These are phyloP conservation scores for Neotoma lepida DNA, from an alignment of 2,113 vertebrate genomes.

Conservation along the genomic window DNA sequence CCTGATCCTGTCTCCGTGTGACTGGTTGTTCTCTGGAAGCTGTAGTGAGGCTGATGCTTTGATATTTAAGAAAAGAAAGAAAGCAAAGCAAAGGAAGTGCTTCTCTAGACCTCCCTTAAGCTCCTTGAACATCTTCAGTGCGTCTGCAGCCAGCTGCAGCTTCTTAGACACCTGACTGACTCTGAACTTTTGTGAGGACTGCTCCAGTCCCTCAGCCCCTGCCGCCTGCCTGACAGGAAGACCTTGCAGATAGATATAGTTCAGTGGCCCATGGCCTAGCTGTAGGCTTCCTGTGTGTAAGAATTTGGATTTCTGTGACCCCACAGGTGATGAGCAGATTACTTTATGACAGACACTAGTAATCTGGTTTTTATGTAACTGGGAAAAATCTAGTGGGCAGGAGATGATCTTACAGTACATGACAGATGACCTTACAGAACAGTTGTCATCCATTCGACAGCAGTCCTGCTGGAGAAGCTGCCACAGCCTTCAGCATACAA, in stretches of 20 bases:
- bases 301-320: background rate
- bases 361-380: background rate
- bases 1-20: background rate
- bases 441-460: background rate
- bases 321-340: background rate
- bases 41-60: slow-evolving; percentile 61
- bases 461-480: background rate
- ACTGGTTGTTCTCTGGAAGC: slow-evolving; percentile 49
- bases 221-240: background rate
- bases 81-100: background rate
- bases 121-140: slow-evolving; percentile 67
- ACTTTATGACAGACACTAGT: background rate
- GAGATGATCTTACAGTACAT: background rate
- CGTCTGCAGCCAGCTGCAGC: background rate
- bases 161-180: background rate
- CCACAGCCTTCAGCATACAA: no score
- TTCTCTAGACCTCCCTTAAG: slow-evolving; percentile 40
- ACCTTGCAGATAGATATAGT: background rate
- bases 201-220: no score
- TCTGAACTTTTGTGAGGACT: background rate
- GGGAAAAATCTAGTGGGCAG: background rate
- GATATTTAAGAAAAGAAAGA: background rate
- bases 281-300: background rate
- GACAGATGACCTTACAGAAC: background rate
- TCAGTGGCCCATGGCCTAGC: background rate